Conservation (phyloP, 53 echinoderm and acorn worm genomes). For the Paracentrotus lividus region DNA sequence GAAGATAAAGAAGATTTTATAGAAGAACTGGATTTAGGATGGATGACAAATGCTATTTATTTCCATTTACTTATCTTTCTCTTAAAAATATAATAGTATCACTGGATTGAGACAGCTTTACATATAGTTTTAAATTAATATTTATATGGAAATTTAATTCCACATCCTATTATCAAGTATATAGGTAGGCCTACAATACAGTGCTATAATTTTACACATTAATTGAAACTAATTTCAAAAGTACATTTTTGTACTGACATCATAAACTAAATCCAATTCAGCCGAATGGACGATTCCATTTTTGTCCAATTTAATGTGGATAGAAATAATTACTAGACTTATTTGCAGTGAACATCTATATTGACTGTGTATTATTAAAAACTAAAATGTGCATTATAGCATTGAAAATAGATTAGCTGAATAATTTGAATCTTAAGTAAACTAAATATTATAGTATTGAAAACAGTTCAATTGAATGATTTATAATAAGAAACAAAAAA, state of each 20-base stretch:
- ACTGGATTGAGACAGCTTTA: neutral
- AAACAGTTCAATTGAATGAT: neutral
- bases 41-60: slow-evolving; percentile 37
- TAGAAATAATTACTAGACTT: neutral
- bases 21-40: neutral
- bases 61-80: neutral
- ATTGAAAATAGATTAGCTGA: neutral
- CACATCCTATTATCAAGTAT: no score
- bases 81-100: neutral
- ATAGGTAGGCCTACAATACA: no score
- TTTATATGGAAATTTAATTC: neutral
- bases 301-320: neutral
- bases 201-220: neutral
- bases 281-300: neutral
- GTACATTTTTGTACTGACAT: neutral
- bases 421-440: no score
- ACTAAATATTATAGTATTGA: neutral
- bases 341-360: neutral
- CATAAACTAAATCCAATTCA: neutral
- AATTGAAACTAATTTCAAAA: neutral
- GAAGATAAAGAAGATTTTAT: slow-evolving; percentile 4
- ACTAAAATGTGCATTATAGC: neutral
- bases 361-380: neutral
- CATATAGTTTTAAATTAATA: neutral
- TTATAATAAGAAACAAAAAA: neutral